Percentiles rank a stretch among this genome's conserved stretches.
phyloP scores from a whole-genome alignment of 2,113 vertebrate genomes.

The Azemiops feae region DNA sequence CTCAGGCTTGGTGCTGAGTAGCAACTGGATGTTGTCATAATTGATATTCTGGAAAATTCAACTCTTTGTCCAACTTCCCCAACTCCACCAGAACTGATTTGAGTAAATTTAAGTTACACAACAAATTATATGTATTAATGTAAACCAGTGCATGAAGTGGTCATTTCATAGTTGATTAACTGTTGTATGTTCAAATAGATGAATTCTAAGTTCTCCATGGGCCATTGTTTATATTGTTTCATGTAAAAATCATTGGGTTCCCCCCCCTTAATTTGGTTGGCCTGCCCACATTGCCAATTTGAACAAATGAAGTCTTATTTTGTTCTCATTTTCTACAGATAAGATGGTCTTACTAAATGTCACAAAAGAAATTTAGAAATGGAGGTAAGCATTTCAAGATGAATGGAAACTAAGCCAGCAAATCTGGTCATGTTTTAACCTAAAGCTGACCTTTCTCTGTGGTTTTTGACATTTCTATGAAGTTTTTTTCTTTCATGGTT shows the following conservation, averaged over 20 bases:
- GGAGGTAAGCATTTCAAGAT: not conserved
- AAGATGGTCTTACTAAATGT: not conserved
- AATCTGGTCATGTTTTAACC: not conserved
- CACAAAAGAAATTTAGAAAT: not conserved
- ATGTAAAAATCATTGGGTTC: not conserved
- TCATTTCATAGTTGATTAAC: not conserved
- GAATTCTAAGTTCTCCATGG: not conserved
- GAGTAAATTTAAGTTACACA: not conserved
- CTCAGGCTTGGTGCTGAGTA: not conserved
- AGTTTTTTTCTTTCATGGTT: not conserved
- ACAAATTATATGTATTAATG: not conserved
- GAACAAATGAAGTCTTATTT: constrained; percentile 3
- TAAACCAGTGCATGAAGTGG: not conserved
- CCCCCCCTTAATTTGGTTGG: not conserved
- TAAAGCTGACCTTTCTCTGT: not conserved
- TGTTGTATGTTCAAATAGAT: not conserved
- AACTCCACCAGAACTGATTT: not conserved
- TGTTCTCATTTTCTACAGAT: constrained; percentile 12
- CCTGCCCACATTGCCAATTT: not conserved
- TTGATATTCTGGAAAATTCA: not conserved
- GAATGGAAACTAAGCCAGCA: not conserved
- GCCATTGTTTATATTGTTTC: not conserved
- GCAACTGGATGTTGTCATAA: not conserved
- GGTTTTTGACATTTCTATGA: not conserved
- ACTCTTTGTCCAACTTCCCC: not conserved